A percentile compares a stretch with the other conserved stretches of the same genome.
Conservation (phyloP, 2,888 invertebrate species). For the Pomacea canaliculata region DNA sequence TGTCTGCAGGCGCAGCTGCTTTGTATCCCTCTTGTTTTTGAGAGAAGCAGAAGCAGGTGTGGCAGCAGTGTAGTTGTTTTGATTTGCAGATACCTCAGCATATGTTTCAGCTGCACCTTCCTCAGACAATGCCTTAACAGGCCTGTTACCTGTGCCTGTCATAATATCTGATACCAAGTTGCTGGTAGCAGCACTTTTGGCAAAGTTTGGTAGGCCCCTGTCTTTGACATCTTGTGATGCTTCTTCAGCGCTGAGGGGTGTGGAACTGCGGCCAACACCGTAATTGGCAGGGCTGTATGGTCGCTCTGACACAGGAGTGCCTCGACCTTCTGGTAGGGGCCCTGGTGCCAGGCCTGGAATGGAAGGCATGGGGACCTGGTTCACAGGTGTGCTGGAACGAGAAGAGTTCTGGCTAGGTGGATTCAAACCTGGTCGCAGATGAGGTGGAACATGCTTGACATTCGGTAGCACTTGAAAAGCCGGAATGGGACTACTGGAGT, state of each 20-base stretch:
- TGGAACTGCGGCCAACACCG: conserved; percentile 9
- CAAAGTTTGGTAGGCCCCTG: background rate
- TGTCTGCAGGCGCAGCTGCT: conserved; percentile 43
- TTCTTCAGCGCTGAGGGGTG: conserved; percentile 5
- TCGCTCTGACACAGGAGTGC: conserved; percentile 31
- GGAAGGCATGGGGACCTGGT: conserved; percentile 21
- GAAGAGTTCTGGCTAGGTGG: conserved; percentile 36
- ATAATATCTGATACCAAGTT: too few species aligned
- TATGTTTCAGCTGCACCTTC: too few species aligned
- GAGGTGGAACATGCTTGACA: conserved; percentile 59
- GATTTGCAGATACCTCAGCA: too few species aligned
- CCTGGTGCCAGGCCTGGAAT: conserved; percentile 13
- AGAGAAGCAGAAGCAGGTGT: conserved; percentile 25
- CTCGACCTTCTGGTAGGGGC: conserved; percentile 26
- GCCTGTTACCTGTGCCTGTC: too few species aligned
- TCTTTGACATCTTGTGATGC: background rate
- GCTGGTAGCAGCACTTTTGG: background rate
- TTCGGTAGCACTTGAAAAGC: conserved; percentile 62
- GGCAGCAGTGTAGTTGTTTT: background rate
- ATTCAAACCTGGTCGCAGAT: conserved; percentile 37
- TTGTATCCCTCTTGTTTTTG: conserved; percentile 22
- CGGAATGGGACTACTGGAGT: conserved; percentile 36
- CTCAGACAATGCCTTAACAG: too few species aligned
- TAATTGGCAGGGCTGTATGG: conserved; percentile 41
- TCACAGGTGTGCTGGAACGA: conserved; percentile 42